phyloP scores from a whole-genome alignment of 2,797 vertebrate genomes.

The Tympanoctomys barrerae region DNA sequence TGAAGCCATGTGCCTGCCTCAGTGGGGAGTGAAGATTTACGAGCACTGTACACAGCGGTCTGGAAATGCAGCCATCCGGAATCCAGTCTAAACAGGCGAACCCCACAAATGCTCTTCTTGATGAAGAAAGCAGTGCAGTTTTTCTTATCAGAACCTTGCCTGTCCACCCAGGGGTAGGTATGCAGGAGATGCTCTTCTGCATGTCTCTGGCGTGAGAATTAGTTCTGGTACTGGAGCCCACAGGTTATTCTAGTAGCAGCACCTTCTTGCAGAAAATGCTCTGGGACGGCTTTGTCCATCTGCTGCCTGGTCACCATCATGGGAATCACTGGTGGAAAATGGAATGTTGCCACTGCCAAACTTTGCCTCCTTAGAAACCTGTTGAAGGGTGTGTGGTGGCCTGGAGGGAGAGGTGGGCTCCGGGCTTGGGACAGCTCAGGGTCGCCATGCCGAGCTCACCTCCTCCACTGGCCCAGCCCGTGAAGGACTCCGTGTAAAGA shows the following conservation, averaged over 20 bases:
- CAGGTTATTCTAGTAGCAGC: not conserved
- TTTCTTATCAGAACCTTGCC: not conserved
- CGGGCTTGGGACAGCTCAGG: not conserved
- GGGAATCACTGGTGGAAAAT: not conserved
- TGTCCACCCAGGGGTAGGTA: not conserved
- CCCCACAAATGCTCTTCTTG: not conserved
- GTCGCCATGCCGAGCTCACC: not conserved
- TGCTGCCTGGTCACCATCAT: not conserved
- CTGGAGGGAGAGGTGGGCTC: not conserved
- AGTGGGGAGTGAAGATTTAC: not conserved
- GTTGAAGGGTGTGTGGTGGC: too few relatives aligned
- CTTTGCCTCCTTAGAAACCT: not conserved
- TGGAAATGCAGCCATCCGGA: not conserved
- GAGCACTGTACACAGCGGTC: not conserved
- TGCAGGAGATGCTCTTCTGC: not conserved
- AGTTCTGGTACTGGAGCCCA: not conserved
- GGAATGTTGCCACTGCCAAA: not conserved
- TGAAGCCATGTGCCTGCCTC: not conserved
- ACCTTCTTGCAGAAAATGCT: not conserved
- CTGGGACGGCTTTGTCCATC: not conserved
- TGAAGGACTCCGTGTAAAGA: not conserved
- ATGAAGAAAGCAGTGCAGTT: not conserved
- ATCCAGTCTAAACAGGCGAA: not conserved
- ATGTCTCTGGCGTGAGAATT: not conserved
- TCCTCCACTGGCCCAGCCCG: fast-evolving